Evolutionary conservation across 2,797 vertebrate genomes (phyloP), one percentile per base, ranked within the genome.

Genomic region (Euthynnus affinis): DNA sequence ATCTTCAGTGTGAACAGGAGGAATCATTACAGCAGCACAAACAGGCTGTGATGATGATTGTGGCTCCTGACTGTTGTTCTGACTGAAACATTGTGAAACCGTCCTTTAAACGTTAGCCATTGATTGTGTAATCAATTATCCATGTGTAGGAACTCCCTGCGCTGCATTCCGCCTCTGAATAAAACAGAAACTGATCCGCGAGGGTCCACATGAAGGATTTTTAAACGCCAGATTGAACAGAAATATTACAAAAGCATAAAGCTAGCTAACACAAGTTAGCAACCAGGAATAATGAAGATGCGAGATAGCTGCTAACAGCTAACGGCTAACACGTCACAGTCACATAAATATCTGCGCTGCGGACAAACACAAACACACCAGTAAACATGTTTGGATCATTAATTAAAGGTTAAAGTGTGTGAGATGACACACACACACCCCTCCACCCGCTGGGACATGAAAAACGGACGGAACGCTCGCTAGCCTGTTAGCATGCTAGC

Each of bases 401-500:
- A n/a, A 27, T 70, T 37, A 20, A 23, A 29, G 1, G 34, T 15
- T 9, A 51, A 34, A 29, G 55, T 40, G 29, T 49, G 14, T 52
- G 78, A 46, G n/a, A 22, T 25, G 66, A 34, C 52, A 37, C 68
- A 12, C 42, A 0, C 40, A 14, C 9, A 2, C 0, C 32, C 58
- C 14, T 1, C 64, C 44, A 29, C 68, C 40, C 58, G 25, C 74
- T 13, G 18, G 9, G n/a, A 44, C 3, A 12, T 60, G n/a, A 17
- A 62, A 66, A 7, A 7, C 53, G 25, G 62, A 67, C 42, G 20
- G 6, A 27, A 48, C 25, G 59, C 29, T 6, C 12, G 87, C 88
- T 91, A 89, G 27, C 78, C 34, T 58, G 86, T 65, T 91, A 91
- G 71, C 83, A 61, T 5, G 70, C 70, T 91, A 89, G 80, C 86